These are phyloP conservation scores for Aleiodes testaceus DNA, from an alignment of 2,888 invertebrate species.

Conservation along the genomic window DNA sequence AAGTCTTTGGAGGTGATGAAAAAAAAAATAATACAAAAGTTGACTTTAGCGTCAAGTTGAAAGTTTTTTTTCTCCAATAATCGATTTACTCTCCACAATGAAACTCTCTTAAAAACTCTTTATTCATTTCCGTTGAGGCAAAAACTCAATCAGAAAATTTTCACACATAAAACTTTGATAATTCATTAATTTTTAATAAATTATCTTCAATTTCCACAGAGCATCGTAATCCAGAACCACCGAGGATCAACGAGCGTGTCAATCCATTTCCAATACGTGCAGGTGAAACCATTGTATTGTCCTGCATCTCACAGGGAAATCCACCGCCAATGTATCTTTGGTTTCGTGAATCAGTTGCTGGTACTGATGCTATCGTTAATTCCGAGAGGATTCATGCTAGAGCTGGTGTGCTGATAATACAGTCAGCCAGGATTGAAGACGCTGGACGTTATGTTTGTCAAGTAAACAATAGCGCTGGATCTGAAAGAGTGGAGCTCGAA, in stretches of 20 bases:
- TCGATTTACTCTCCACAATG: conserved; percentile 24
- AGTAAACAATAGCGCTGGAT: conserved; percentile 92
- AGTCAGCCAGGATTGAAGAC: conserved; percentile 80
- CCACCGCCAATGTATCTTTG: conserved; percentile 73
- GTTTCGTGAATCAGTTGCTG: conserved; percentile 70
- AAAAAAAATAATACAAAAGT: background rate
- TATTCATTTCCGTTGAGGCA: background rate
- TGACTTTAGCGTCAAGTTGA: background rate
- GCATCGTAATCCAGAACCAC: conserved; percentile 68
- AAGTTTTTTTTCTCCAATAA: conserved; percentile 15
- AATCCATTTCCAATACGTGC: conserved; percentile 70
- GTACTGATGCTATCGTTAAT: conserved; percentile 68
- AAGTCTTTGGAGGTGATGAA: conserved; percentile 1
- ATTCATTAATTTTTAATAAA: no score
- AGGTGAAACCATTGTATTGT: conserved; percentile 73
- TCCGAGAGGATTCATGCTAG: conserved; percentile 70
- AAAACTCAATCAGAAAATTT: background rate
- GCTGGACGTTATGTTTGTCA: conserved; percentile 91
- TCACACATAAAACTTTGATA: no score
- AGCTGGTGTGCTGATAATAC: conserved; percentile 70
- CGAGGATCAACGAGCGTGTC: conserved; percentile 71
- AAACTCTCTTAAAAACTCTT: background rate
- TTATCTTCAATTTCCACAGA: conserved; percentile 60
- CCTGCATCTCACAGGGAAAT: conserved; percentile 74
- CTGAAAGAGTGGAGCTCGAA: conserved; percentile 70